Percentiles rank a stretch among this genome's conserved stretches.
These are phyloP conservation scores for Oxygymnocypris stewartii DNA, from an alignment of 2,113 vertebrate species.

Conservation along the genomic window DNA sequence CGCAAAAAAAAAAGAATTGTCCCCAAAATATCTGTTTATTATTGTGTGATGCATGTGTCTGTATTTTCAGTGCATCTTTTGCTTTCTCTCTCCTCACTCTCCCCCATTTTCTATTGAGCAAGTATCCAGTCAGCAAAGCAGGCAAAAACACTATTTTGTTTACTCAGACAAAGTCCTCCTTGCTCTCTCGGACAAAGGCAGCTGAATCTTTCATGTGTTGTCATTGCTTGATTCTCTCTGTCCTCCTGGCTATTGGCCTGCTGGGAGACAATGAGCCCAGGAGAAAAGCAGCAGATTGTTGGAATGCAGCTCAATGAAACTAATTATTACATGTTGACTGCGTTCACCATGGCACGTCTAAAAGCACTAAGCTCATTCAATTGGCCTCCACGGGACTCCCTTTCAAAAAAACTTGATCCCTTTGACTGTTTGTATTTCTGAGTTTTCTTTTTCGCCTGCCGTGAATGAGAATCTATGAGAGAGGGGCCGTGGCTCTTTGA, in stretches of 20 bases:
- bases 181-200: constrained; percentile 99
- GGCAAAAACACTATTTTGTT: constrained; percentile 97
- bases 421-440: constrained; percentile 99
- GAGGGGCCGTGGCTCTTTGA: constrained; percentile 85
- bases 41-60: constrained; percentile 44
- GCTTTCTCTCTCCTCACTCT: constrained; percentile 66
- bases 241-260: constrained; percentile 99
- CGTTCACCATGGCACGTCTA: constrained; percentile 99
- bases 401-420: constrained; percentile 98
- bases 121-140: constrained; percentile 87
- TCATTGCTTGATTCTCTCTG: constrained; percentile 99
- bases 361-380: constrained; percentile 99
- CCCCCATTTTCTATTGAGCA: constrained; percentile 77
- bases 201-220: constrained; percentile 99
- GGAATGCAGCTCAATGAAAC: constrained; percentile 99
- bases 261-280: constrained; percentile 94
- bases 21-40: constrained; percentile 21
- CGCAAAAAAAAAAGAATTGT: not conserved
- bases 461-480: constrained; percentile 95
- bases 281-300: constrained; percentile 99
- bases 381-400: constrained; percentile 97
- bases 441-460: constrained; percentile 90
- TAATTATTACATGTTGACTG: constrained; percentile 99
- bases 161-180: constrained; percentile 99
- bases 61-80: constrained; percentile 35